Evolutionary conservation across 2,888 invertebrate genomes (phyloP).

Genomic region (Morinoia aosen): DNA sequence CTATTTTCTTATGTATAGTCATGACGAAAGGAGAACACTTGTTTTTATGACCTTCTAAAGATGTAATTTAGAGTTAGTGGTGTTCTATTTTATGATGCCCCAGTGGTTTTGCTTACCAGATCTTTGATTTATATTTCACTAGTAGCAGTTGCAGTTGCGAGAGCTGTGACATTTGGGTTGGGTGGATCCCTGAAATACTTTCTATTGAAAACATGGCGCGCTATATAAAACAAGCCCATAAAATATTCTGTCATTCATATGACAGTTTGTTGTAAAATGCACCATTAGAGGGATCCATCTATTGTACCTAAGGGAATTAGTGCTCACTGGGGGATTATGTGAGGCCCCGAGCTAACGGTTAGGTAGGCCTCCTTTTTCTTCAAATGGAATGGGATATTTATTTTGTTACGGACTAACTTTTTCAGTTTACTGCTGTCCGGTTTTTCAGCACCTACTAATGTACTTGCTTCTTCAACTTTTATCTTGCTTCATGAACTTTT

Average conservation of each 20-base stretch:
- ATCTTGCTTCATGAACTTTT: too few species aligned
- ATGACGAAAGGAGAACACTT: not conserved
- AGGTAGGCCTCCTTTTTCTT: too few species aligned
- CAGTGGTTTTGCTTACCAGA: not conserved
- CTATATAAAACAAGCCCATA: not conserved
- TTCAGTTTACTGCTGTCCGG: too few species aligned
- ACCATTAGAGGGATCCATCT: not conserved
- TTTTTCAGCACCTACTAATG: too few species aligned
- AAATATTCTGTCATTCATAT: not conserved
- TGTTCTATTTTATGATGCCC: not conserved
- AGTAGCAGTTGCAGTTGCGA: not conserved
- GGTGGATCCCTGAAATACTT: not conserved
- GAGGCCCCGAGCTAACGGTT: too few species aligned
- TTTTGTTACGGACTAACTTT: too few species aligned
- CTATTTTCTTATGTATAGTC: not conserved
- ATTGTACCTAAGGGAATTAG: not conserved
- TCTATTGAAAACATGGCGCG: not conserved
- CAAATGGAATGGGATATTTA: too few species aligned
- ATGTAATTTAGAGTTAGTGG: not conserved
- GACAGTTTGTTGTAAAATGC: not conserved
- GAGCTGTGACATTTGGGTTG: not conserved
- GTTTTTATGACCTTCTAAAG: not conserved
- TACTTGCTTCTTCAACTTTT: too few species aligned
- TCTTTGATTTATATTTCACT: not conserved
- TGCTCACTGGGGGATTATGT: too few species aligned